Evolutionary conservation across 2,797 vertebrate species (phyloP), one percentile per base, ranked within the genome.

Genomic region (Alosa sapidissima): DNA sequence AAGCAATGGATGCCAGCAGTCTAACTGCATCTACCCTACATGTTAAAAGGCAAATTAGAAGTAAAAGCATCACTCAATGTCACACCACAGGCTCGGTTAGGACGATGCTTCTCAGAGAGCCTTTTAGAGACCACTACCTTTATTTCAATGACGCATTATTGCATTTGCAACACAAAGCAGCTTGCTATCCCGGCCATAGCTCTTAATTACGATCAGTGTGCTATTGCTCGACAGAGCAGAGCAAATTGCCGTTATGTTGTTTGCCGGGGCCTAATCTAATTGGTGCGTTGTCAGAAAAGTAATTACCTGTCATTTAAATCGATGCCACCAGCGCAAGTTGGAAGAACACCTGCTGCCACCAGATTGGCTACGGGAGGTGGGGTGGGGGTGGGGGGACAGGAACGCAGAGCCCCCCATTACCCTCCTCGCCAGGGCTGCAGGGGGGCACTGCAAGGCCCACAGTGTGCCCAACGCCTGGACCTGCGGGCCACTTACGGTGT

Each of bases 161-260:
- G 95, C 95, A 95, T 96, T 96, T 96, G 94, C 93, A 94, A 92
- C 91, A 91, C 93, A 84, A 92, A 93, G 93, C 93, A 91, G 94
- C 94, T 94, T 96, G 96, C 96, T 96, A 96, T 96, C 96, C 96
- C 95, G 96, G 96, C 96, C 95, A 94, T 95, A 94, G 95, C 95
- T 96, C 96, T 97, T 97, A 97, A 97, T 97, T 96, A 97, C 96
- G 96, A 97, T 96, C 95, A 96, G 96, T 97, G 95, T 96, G 96
- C 96, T 96, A 96, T 96, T 96, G 96, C 96, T 96, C 96, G 96
- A 95, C 94, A 94, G 96, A 97, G 96, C 96, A 96, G 95, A 96
- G 96, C 96, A 97, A 97, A 97, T 97, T 96, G 96, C 96, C 95
- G 96, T 97, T 97, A 96, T 97, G 96, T 97, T 97, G 96, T 97